Base-by-base conservation (phyloP, 2,888 invertebrate species). In the Diarsia brunnea region DNA sequence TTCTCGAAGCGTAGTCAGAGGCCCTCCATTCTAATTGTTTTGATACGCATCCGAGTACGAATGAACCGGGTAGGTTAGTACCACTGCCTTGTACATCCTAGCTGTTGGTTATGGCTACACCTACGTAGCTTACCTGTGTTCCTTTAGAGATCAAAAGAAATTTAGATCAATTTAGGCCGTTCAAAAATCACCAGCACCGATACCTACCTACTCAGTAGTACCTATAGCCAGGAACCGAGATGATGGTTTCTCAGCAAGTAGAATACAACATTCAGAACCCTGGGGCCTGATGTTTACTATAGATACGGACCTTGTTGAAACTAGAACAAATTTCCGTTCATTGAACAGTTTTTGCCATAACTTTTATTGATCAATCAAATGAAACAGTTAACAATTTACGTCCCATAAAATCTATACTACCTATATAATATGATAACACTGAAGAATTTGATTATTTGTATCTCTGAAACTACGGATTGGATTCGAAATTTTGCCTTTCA, bases 21-120 rank as follows among this genome's bases (percentile, higher is more conserved):
- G 24, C 55, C 4, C 45, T 45, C 75, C 81, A 75, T 81, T 75
- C 63, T 75, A 81, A 75, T 53, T 81, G 49, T 75, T 68, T 55
- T 55, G n/a, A 43, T 65, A 64, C 16, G 24, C 24, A 51, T 51
- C 24, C 58, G 64, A 79, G 69, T 68, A 65, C 67, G 58, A 38
- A 43, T 5, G 12, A 14, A 24, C 16, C 55, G 16, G 24, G 24
- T 55, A 24, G 5, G 24, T 55, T 11, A 14, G 14, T 19, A 68
- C n/a, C 24, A 60, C 14, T 21, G 14, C 21, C 4, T 16, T 3
- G n/a, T 31, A n/a, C 45, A 45, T 38, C 4, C 21, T 49, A 24
- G 19, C 19, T 8, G 16, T 14, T 24, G n/a, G 19, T 5, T 24
- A 31, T 68, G 47, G 10, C 14, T 21, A 69, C 16, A 67, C 0